A percentile compares a stretch with the other conserved stretches of the same genome.
Evolutionary conservation across 92 coral and sea anemone species (phyloP).

Genomic region (Epizoanthus illoricatus): DNA sequence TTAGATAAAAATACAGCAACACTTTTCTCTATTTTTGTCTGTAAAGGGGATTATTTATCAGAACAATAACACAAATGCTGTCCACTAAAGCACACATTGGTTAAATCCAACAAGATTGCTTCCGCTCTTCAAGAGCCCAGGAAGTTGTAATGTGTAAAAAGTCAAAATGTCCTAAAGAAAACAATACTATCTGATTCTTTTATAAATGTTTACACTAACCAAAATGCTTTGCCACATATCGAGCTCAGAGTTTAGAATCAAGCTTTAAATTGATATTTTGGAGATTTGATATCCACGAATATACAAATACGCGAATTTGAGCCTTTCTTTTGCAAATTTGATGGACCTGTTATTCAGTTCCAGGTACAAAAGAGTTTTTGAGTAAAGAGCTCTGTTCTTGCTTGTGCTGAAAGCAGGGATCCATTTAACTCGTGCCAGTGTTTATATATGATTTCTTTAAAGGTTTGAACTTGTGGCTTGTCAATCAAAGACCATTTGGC

Average conservation of each 20-base stretch:
- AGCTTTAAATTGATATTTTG: neutral
- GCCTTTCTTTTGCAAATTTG: no score
- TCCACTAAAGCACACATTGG: neutral
- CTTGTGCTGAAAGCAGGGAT: conserved; percentile 24
- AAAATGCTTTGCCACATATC: conserved; percentile 29
- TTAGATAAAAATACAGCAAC: no score
- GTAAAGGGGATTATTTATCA: neutral
- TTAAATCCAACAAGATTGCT: conserved; percentile 33
- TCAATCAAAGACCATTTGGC: conserved; percentile 19
- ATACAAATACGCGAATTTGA: no score
- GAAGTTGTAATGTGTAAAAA: conserved; percentile 22
- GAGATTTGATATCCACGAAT: no score
- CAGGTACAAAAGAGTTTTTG: no score
- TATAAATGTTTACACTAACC: conserved; percentile 31
- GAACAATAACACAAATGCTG: neutral
- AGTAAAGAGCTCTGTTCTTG: neutral
- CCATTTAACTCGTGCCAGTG: conserved; percentile 43
- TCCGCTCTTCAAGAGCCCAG: conserved; percentile 42
- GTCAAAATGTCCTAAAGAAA: conserved; percentile 37
- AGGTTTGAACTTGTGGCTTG: conserved; percentile 31
- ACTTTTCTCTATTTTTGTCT: neutral
- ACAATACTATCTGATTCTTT: conserved; percentile 26
- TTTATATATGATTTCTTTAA: conserved; percentile 34
- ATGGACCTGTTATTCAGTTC: no score
- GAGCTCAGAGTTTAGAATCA: neutral